Percentiles rank a stretch among this genome's conserved stretches.
These are phyloP conservation scores for Sebastes hubbsi DNA, from an alignment of 2,797 vertebrate genomes.

Conservation along the genomic window DNA sequence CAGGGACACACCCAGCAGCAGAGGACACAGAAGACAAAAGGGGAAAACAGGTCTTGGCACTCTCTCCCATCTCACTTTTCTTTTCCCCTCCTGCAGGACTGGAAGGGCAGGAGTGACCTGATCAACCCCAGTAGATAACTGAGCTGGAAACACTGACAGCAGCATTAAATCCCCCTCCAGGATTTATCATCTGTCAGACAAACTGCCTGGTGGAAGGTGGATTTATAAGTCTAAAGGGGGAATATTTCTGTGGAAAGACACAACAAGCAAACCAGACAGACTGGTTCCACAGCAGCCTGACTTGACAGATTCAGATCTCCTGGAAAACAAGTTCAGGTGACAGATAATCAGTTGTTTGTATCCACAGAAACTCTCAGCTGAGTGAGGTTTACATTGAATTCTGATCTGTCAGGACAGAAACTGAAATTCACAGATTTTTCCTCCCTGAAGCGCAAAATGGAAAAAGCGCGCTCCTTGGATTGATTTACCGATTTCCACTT, in stretches of 20 bases:
- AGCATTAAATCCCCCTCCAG: background rate
- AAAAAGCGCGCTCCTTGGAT: background rate
- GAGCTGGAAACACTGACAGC: too few species aligned
- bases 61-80: background rate
- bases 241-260: background rate
- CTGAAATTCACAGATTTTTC: background rate
- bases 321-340: background rate
- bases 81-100: background rate
- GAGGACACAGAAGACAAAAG: background rate
- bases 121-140: background rate
- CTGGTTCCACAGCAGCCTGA: background rate
- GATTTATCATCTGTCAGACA: background rate
- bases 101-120: constrained; percentile 42
- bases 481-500: background rate
- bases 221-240: background rate
- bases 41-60: constrained; percentile 21
- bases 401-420: background rate
- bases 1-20: constrained; percentile 23
- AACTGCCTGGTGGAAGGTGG: background rate
- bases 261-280: background rate
- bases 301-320: background rate
- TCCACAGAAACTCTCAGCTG: background rate
- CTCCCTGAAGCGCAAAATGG: background rate
- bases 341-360: background rate
- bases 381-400: background rate